Evolutionary conservation across 2,888 invertebrate species (phyloP).

Genomic region (Gastrophysa polygoni): DNA sequence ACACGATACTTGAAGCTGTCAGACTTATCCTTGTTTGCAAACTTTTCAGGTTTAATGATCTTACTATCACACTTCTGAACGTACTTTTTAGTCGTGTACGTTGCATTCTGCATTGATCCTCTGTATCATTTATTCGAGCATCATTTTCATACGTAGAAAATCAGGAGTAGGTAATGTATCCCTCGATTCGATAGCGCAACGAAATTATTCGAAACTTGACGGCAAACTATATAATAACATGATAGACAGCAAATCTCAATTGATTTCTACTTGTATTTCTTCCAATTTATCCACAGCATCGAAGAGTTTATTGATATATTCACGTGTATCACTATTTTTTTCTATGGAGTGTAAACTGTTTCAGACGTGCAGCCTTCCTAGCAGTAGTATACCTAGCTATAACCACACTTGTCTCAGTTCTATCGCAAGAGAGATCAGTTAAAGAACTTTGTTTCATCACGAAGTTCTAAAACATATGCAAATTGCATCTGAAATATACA

Average conservation of each 20-base stretch:
- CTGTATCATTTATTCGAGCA: conserved; percentile 31
- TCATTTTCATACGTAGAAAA: conserved; percentile 42
- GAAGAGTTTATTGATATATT: conserved; percentile 39
- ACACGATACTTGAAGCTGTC: neutral
- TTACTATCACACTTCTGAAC: neutral
- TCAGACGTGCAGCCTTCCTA: no score
- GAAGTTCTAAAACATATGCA: no score
- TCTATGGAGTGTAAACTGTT: no score
- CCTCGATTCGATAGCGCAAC: conserved; percentile 50
- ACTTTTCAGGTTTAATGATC: neutral
- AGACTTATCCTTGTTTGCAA: no score
- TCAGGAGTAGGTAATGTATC: conserved; percentile 46
- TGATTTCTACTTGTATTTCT: conserved; percentile 45
- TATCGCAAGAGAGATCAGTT: no score
- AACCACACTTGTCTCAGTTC: no score
- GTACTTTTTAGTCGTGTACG: neutral
- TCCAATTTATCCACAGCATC: conserved; percentile 48
- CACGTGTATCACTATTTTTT: neutral
- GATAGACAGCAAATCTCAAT: conserved; percentile 44
- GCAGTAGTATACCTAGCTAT: no score
- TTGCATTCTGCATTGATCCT: neutral
- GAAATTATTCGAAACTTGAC: conserved; percentile 47
- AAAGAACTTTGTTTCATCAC: no score
- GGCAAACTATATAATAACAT: conserved; percentile 42
- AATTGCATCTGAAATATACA: no score